phyloP scores from a whole-genome alignment of 1,140 invertebrate species.

The Anagrus nilaparvatae region DNA sequence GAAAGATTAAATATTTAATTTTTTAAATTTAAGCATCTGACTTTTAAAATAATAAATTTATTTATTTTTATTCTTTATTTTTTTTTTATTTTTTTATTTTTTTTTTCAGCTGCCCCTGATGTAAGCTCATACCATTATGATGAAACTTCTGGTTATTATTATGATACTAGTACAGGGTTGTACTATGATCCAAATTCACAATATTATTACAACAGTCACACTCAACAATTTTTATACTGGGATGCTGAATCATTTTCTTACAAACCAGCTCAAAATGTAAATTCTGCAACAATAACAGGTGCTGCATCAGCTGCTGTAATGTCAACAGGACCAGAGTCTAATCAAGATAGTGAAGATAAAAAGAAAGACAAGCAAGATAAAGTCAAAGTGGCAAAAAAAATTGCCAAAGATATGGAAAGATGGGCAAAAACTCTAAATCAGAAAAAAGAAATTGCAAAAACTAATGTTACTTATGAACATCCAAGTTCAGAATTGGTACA shows the following conservation, averaged over 20 bases:
- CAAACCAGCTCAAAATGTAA: slow-evolving; percentile 47
- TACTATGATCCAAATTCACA: slow-evolving; percentile 95
- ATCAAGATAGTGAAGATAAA: slow-evolving; percentile 39
- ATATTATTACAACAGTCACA: slow-evolving; percentile 86
- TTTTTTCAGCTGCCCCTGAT: slow-evolving; percentile 66
- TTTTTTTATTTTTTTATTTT: slow-evolving; percentile 11
- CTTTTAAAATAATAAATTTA: not conserved
- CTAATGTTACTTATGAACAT: slow-evolving; percentile 49
- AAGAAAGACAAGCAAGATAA: slow-evolving; percentile 72
- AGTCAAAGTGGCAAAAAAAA: slow-evolving; percentile 95
- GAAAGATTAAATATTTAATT: slow-evolving; percentile 20
- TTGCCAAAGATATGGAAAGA: slow-evolving; percentile 75
- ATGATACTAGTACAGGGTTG: slow-evolving; percentile 82
- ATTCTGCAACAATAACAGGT: not conserved
- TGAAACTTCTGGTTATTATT: slow-evolving; percentile 92
- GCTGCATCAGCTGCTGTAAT: not conserved
- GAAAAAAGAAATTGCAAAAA: slow-evolving; percentile 80
- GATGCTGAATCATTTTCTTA: slow-evolving; percentile 74
- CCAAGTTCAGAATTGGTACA: slow-evolving; percentile 27
- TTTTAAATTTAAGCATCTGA: slow-evolving; percentile 10
- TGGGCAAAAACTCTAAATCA: slow-evolving; percentile 98
- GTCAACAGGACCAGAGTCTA: slow-evolving; percentile 18
- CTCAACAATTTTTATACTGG: slow-evolving; percentile 92
- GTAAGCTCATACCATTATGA: slow-evolving; percentile 88
- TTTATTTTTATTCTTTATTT: not conserved